Evolutionary conservation across 2,888 invertebrate species (phyloP).

Genomic region (Metallyticus violacea): DNA sequence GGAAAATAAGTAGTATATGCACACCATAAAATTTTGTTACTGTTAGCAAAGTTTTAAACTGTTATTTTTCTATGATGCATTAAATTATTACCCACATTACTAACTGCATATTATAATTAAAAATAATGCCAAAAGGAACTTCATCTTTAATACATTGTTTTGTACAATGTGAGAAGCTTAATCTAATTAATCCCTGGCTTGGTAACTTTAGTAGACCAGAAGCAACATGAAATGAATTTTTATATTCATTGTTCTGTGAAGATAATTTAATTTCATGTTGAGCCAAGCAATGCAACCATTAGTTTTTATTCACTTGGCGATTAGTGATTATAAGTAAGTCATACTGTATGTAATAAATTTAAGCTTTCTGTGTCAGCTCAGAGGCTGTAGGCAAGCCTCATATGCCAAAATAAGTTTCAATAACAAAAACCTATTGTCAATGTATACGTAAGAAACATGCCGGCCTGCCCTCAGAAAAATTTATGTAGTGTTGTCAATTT

Average conservation of each 20-base stretch:
- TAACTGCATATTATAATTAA: background rate
- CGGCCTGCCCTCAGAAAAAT: background rate
- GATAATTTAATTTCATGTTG: background rate
- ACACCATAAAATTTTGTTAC: background rate
- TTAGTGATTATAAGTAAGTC: background rate
- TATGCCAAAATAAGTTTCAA: background rate
- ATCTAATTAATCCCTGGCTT: background rate
- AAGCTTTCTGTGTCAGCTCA: background rate
- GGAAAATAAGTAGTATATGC: background rate
- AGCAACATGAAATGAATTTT: background rate
- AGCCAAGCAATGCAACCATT: background rate
- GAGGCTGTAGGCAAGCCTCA: background rate
- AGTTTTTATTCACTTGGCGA: background rate
- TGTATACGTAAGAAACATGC: background rate
- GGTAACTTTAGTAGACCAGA: background rate
- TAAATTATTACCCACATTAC: background rate
- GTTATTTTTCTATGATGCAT: background rate
- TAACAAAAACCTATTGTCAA: background rate
- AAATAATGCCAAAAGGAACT: background rate
- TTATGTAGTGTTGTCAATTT: background rate
- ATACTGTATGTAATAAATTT: background rate
- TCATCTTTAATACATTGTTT: background rate
- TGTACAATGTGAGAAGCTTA: background rate
- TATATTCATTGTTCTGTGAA: background rate
- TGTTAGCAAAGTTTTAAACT: background rate